Evolutionary conservation across 2,113 vertebrate genomes (phyloP).

Genomic region (Acanthisitta chloris): DNA sequence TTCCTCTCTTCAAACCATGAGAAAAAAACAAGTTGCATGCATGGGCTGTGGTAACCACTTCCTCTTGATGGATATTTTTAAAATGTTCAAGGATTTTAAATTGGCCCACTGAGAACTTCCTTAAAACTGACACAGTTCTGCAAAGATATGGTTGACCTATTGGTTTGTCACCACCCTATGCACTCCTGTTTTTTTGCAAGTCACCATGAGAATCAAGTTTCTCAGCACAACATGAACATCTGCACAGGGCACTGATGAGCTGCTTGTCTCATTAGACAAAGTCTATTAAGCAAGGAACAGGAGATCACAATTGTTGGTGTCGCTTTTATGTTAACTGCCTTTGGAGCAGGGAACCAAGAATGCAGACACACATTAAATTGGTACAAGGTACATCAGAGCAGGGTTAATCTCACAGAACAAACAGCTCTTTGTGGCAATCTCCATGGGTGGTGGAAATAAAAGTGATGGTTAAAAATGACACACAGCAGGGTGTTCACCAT

Average conservation of each 20-base stretch:
- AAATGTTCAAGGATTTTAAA: neutral
- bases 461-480: neutral
- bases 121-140: neutral
- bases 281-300: neutral
- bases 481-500: neutral
- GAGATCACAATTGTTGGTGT: neutral
- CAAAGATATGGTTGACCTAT: neutral
- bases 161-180: neutral
- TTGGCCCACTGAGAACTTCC: neutral
- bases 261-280: neutral
- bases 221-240: neutral
- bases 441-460: neutral
- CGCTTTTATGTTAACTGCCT: neutral
- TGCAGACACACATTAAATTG: neutral
- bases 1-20: neutral
- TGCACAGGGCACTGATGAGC: neutral
- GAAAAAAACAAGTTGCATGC: neutral
- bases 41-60: neutral
- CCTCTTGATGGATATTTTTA: neutral
- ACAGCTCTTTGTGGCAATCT: neutral
- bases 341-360: neutral
- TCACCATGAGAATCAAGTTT: neutral
- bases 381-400: neutral
- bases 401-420: neutral
- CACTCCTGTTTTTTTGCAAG: neutral